These are phyloP conservation scores for Gerris buenoi DNA, from an alignment of 1,140 invertebrate species.

Conservation along the genomic window DNA sequence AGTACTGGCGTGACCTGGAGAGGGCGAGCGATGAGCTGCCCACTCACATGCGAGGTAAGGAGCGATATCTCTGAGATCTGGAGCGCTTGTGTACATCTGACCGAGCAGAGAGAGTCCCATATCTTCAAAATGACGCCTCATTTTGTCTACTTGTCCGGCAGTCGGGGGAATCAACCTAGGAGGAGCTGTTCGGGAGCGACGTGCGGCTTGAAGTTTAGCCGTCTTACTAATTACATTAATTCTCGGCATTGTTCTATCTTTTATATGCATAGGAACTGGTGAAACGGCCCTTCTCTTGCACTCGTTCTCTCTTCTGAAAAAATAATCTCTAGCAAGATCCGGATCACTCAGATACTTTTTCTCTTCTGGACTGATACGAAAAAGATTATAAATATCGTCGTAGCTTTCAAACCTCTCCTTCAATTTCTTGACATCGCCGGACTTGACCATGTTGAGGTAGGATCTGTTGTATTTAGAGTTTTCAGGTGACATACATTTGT, in stretches of 20 bases:
- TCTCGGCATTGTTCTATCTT: conserved; percentile 65
- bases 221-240: conserved; percentile 77
- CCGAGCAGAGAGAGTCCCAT: conserved; percentile 47
- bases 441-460: conserved; percentile 48
- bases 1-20: conserved; percentile 4
- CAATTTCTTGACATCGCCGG: conserved; percentile 56
- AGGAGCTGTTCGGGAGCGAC: conserved; percentile 25
- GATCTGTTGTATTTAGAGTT: conserved; percentile 50
- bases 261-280: conserved; percentile 45
- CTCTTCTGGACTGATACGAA: conserved; percentile 26
- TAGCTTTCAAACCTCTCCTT: conserved; percentile 55
- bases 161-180: conserved; percentile 23
- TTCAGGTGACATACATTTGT: conserved; percentile 39
- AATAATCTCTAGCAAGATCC: conserved; percentile 44
- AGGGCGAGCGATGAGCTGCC: conserved; percentile 58
- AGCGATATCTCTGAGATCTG: conserved; percentile 58
- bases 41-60: conserved; percentile 58
- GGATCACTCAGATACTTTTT: conserved; percentile 59
- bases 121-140: conserved; percentile 49
- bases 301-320: conserved; percentile 33
- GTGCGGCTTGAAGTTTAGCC: conserved; percentile 43
- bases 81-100: conserved; percentile 65
- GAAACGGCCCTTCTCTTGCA: conserved; percentile 33
- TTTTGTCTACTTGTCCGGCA: conserved; percentile 44
- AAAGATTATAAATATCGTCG: conserved; percentile 30